Conservation (phyloP, 2,797 vertebrate species). For the Hyperoplus lanceolatus region DNA sequence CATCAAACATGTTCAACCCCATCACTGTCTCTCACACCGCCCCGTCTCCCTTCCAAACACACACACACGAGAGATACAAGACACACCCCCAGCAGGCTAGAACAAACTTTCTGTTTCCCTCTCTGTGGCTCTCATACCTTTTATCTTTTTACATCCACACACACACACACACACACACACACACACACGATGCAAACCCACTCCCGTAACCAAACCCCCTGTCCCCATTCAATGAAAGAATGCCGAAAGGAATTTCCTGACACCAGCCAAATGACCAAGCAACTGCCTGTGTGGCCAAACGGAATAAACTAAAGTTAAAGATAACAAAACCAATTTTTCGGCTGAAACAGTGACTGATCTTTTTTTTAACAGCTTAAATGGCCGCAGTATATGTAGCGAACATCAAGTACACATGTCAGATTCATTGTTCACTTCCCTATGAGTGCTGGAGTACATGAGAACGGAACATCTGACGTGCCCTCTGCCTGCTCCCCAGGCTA, state of each 20-base stretch:
- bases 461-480: slow-evolving; percentile 51
- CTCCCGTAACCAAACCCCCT: slow-evolving; percentile 52
- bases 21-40: slow-evolving; percentile 71
- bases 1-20: slow-evolving; percentile 78
- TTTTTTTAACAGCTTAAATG: slow-evolving; percentile 34
- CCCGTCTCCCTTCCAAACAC: slow-evolving; percentile 42
- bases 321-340: slow-evolving; percentile 46
- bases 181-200: slow-evolving; percentile 56
- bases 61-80: slow-evolving; percentile 47
- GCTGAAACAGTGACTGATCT: slow-evolving; percentile 44
- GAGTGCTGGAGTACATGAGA: slow-evolving; percentile 35
- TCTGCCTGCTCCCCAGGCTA: slow-evolving; percentile 57
- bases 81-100: slow-evolving; percentile 48
- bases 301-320: slow-evolving; percentile 45
- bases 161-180: slow-evolving; percentile 20
- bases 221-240: slow-evolving; percentile 74
- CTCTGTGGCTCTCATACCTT: slow-evolving; percentile 21
- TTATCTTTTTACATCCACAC: slow-evolving; percentile 52
- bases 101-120: slow-evolving; percentile 56
- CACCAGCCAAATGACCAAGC: slow-evolving; percentile 71
- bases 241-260: slow-evolving; percentile 78
- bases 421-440: slow-evolving; percentile 29
- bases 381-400: not conserved
- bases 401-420: slow-evolving; percentile 39
- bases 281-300: slow-evolving; percentile 56